phyloP scores from a whole-genome alignment of 2,888 invertebrate species.

The Thyatira batis region DNA sequence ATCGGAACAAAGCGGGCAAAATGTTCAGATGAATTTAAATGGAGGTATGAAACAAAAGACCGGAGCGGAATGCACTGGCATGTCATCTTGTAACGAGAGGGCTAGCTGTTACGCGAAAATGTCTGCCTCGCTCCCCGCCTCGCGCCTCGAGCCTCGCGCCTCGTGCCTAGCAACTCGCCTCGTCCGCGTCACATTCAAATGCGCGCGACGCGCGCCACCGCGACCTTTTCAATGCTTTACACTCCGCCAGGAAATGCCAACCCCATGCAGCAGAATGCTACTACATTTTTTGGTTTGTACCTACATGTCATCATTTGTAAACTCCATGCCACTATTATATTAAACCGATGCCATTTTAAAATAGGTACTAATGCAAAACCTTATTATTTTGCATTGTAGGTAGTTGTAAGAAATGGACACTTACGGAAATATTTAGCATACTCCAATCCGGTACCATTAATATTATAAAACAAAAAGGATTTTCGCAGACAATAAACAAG shows the following conservation, averaged over 20 bases:
- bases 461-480: conserved; percentile 12
- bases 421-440: neutral
- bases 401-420: neutral
- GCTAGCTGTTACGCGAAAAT: conserved; percentile 16
- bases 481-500: conserved; percentile 17
- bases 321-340: conserved; percentile 18
- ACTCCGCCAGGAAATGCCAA: conserved; percentile 27
- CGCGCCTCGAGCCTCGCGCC: neutral
- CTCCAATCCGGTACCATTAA: conserved; percentile 9
- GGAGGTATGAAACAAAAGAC: conserved; percentile 58
- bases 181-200: conserved; percentile 23
- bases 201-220: conserved; percentile 19
- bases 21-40: conserved; percentile 75
- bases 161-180: neutral
- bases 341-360: conserved; percentile 12
- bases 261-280: conserved; percentile 30
- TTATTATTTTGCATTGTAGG: neutral
- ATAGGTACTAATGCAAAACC: too few species aligned
- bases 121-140: conserved; percentile 2
- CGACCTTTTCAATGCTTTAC: conserved; percentile 33
- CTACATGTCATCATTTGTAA: conserved; percentile 25
- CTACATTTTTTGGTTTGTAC: conserved; percentile 20
- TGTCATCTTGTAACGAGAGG: conserved; percentile 53
- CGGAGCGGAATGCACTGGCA: conserved; percentile 38
- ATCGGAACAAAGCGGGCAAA: conserved; percentile 62